These are phyloP conservation scores for Leptinotarsa rubiginosa DNA, from an alignment of 2,888 invertebrate genomes.

Conservation along the genomic window DNA sequence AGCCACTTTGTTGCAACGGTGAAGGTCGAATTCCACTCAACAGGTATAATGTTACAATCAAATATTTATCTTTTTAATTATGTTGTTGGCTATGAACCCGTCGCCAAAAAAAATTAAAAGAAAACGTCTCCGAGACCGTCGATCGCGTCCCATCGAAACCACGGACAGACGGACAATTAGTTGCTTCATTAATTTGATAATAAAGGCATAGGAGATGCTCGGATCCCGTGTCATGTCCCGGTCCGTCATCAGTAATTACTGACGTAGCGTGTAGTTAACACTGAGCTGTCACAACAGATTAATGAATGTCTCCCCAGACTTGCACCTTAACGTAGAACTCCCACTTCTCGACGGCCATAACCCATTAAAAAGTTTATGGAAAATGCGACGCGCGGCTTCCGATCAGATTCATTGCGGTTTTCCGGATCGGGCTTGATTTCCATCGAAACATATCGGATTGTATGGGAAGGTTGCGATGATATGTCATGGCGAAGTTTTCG, in stretches of 20 bases:
- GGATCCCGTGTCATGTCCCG: constrained; percentile 50
- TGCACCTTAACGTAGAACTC: constrained; percentile 47
- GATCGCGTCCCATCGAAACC: neutral
- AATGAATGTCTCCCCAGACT: constrained; percentile 67
- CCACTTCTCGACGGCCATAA: constrained; percentile 33
- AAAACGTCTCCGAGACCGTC: neutral
- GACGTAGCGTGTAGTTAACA: constrained; percentile 68
- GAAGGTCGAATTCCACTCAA: no score
- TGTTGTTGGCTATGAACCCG: neutral
- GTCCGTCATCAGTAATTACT: constrained; percentile 67
- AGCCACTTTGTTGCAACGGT: no score
- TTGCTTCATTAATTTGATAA: constrained; percentile 45
- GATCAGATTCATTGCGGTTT: constrained; percentile 12
- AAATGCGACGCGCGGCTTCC: constrained; percentile 7
- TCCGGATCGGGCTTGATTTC: constrained; percentile 1
- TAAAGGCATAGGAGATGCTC: constrained; percentile 42
- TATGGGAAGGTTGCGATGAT: neutral
- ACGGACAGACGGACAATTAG: constrained; percentile 42
- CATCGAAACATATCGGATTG: constrained; percentile 11
- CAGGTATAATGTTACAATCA: neutral
- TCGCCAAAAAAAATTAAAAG: neutral
- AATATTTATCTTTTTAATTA: neutral
- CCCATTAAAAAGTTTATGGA: constrained; percentile 34
- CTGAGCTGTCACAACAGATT: constrained; percentile 67
- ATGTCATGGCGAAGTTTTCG: neutral